These are phyloP conservation scores for Macrosoma leucophasiata DNA, from an alignment of 2,888 invertebrate genomes.

Conservation along the genomic window DNA sequence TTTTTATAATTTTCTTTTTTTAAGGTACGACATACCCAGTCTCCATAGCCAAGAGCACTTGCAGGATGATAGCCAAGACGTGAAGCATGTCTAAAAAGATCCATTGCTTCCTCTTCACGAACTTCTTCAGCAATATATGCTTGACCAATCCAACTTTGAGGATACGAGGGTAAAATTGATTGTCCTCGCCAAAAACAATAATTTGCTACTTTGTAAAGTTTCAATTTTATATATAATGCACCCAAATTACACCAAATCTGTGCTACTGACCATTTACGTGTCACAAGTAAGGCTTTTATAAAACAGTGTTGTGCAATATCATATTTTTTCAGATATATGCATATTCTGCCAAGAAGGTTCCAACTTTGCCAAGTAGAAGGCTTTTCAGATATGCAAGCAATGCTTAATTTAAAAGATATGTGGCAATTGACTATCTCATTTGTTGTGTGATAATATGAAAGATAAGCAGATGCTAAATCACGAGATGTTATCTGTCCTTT, in stretches of 20 bases:
- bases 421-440: slow-evolving; percentile 41
- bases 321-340: slow-evolving; percentile 78
- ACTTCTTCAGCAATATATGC: slow-evolving; percentile 91
- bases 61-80: slow-evolving; percentile 87
- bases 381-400: slow-evolving; percentile 52
- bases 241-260: slow-evolving; percentile 86
- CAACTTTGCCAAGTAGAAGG: slow-evolving; percentile 81
- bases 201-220: slow-evolving; percentile 84
- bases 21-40: slow-evolving; percentile 88
- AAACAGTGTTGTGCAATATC: slow-evolving; percentile 90
- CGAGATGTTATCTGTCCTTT: slow-evolving; percentile 46
- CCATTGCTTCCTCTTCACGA: slow-evolving; percentile 86
- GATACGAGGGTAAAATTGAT: slow-evolving; percentile 88
- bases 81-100: slow-evolving; percentile 92
- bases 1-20: slow-evolving; percentile 65
- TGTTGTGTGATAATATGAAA: slow-evolving; percentile 45
- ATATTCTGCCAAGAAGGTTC: slow-evolving; percentile 89
- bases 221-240: slow-evolving; percentile 78
- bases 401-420: slow-evolving; percentile 73
- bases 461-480: slow-evolving; percentile 52
- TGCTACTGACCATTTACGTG: slow-evolving; percentile 81
- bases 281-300: slow-evolving; percentile 80
- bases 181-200: slow-evolving; percentile 92
- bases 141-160: slow-evolving; percentile 94
- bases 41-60: slow-evolving; percentile 88